phyloP scores from a whole-genome alignment of 1,140 invertebrate species.

The Mamestra configurata region DNA sequence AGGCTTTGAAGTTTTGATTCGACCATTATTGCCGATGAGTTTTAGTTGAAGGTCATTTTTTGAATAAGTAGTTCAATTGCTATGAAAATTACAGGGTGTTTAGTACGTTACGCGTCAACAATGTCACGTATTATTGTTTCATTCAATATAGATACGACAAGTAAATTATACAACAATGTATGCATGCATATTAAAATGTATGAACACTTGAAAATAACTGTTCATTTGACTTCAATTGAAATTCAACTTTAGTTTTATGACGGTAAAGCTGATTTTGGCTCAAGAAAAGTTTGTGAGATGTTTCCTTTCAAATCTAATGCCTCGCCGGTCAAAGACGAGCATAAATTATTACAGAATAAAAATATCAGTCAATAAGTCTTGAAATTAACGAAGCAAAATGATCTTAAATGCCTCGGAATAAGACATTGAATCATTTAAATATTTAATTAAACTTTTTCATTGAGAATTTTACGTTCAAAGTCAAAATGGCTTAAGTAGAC shows the following conservation, averaged over 20 bases:
- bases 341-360: conserved; percentile 72
- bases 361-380: conserved; percentile 64
- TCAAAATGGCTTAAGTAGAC: not conserved
- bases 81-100: not conserved
- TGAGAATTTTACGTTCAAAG: not conserved
- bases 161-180: conserved; percentile 25
- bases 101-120: not conserved
- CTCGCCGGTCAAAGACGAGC: conserved; percentile 67
- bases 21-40: too few relatives aligned
- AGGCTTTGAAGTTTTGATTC: too few relatives aligned
- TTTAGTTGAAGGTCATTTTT: too few relatives aligned
- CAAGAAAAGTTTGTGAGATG: not conserved
- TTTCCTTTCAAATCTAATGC: not conserved
- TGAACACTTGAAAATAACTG: conserved; percentile 1
- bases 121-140: conserved; percentile 25
- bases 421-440: conserved; percentile 27
- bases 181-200: conserved; percentile 23
- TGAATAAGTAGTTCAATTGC: too few relatives aligned
- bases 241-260: not conserved
- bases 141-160: conserved; percentile 16
- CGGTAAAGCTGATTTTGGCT: not conserved
- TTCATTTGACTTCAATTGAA: not conserved
- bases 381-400: conserved; percentile 46
- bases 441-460: conserved; percentile 46
- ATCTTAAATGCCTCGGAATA: conserved; percentile 49